Percentiles rank a stretch among this genome's conserved stretches.
These are phyloP conservation scores for Dryomyza anilis DNA, from an alignment of 2,888 invertebrate species.

Conservation along the genomic window DNA sequence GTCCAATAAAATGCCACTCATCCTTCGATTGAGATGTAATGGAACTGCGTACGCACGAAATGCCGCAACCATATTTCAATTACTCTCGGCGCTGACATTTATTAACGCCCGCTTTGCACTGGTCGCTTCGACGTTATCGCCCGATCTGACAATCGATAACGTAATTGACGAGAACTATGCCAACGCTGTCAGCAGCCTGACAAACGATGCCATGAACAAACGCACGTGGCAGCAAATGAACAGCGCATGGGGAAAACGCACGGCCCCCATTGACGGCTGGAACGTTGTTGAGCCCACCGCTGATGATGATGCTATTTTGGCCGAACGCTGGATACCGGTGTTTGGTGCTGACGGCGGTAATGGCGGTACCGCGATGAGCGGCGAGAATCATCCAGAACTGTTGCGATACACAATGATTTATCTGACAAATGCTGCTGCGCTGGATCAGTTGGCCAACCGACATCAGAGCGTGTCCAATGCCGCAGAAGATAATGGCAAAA, in stretches of 20 bases:
- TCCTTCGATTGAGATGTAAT: background rate
- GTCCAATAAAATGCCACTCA: background rate
- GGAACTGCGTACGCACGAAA: background rate
- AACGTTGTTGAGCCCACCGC: slow-evolving; percentile 28
- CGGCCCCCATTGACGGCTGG: slow-evolving; percentile 3
- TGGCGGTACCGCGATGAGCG: no score
- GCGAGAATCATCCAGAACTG: slow-evolving; percentile 23
- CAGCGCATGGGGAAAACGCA: slow-evolving; percentile 52
- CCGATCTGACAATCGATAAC: slow-evolving; percentile 13
- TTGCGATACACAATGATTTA: slow-evolving; percentile 41
- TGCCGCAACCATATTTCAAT: slow-evolving; percentile 16
- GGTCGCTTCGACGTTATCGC: slow-evolving; percentile 15
- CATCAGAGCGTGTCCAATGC: slow-evolving; percentile 21
- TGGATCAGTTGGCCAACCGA: slow-evolving; percentile 44
- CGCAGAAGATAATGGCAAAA: slow-evolving; percentile 2
- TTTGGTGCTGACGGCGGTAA: slow-evolving; percentile 44
- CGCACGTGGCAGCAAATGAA: slow-evolving; percentile 71
- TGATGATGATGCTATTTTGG: slow-evolving; percentile 42
- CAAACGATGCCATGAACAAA: slow-evolving; percentile 53
- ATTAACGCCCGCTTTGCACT: slow-evolving; percentile 15
- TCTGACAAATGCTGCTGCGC: slow-evolving; percentile 38
- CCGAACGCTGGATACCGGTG: slow-evolving; percentile 42
- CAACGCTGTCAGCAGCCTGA: slow-evolving; percentile 15
- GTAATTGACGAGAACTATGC: slow-evolving; percentile 19
- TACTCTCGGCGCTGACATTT: slow-evolving; percentile 15